These are phyloP conservation scores for Toxotes lorentzi DNA, from an alignment of 2,797 vertebrate genomes.

Conservation along the genomic window DNA sequence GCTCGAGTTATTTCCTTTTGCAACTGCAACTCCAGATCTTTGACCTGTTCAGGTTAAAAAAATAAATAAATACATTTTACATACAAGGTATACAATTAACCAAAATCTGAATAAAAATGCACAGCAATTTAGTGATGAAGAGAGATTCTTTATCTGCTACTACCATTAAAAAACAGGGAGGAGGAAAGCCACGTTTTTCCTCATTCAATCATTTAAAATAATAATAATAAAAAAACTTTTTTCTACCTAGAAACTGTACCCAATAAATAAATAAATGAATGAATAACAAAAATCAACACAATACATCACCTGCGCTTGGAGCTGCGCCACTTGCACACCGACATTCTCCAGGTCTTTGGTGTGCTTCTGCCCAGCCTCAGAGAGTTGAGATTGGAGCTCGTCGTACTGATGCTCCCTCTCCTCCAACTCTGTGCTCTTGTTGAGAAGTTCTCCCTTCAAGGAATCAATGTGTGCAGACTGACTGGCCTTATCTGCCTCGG, in stretches of 20 bases:
- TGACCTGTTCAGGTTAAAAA: constrained; percentile 77
- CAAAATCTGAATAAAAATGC: not conserved
- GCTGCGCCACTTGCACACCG: constrained; percentile 81
- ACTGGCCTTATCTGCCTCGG: constrained; percentile 83
- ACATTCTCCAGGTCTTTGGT: constrained; percentile 89
- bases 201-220: too few species aligned
- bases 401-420: constrained; percentile 81
- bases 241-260: too few species aligned
- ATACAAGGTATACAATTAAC: not conserved
- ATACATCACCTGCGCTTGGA: constrained; percentile 80
- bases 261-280: too few species aligned
- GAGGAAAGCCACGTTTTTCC: too few species aligned
- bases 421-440: constrained; percentile 86
- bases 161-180: not conserved
- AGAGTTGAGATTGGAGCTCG: constrained; percentile 80
- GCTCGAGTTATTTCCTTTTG: constrained; percentile 79
- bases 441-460: constrained; percentile 85
- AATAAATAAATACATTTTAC: too few species aligned
- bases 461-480: constrained; percentile 83
- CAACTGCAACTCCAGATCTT: constrained; percentile 82
- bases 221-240: too few species aligned
- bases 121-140: not conserved
- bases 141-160: not conserved
- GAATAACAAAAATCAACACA: fast-evolving
- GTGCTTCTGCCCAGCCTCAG: constrained; percentile 85